Conservation (phyloP, 2,113 vertebrate genomes). For the Colinus virginianus region DNA sequence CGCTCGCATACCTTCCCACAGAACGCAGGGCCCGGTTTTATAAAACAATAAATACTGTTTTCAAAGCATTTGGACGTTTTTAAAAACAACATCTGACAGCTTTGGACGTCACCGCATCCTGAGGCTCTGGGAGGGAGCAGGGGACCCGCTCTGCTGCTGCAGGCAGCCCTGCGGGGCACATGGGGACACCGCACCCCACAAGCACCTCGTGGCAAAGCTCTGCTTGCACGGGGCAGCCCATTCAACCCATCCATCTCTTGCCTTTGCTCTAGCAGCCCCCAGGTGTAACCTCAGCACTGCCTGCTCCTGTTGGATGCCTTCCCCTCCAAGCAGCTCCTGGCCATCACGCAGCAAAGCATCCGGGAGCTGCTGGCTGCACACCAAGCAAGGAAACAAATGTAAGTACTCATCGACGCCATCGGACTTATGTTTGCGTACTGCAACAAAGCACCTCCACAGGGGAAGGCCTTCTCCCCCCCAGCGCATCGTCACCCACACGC, state of each 20-base stretch:
- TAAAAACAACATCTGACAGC: not conserved
- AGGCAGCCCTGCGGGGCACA: not conserved
- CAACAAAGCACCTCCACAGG: not conserved
- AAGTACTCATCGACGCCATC: not conserved
- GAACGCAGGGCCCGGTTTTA: rapidly evolving
- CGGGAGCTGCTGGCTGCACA: not conserved
- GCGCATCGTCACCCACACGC: not conserved
- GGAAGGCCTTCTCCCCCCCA: not conserved
- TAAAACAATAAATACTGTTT: constrained; percentile 1
- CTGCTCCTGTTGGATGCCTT: not conserved
- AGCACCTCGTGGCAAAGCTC: not conserved
- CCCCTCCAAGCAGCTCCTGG: not conserved
- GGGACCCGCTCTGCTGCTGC: not conserved
- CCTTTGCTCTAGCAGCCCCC: not conserved
- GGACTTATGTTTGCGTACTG: not conserved
- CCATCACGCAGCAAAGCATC: not conserved
- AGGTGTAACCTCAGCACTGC: not conserved
- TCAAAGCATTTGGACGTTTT: not conserved
- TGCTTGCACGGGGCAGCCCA: not conserved
- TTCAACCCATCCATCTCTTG: not conserved
- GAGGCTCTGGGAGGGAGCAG: not conserved
- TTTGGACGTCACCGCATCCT: rapidly evolving
- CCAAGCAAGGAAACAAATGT: not conserved
- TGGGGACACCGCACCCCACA: not conserved
- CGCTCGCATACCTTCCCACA: not conserved